Base-by-base conservation (phyloP, 2,113 vertebrate genomes). In the Melanocharis versteri region DNA sequence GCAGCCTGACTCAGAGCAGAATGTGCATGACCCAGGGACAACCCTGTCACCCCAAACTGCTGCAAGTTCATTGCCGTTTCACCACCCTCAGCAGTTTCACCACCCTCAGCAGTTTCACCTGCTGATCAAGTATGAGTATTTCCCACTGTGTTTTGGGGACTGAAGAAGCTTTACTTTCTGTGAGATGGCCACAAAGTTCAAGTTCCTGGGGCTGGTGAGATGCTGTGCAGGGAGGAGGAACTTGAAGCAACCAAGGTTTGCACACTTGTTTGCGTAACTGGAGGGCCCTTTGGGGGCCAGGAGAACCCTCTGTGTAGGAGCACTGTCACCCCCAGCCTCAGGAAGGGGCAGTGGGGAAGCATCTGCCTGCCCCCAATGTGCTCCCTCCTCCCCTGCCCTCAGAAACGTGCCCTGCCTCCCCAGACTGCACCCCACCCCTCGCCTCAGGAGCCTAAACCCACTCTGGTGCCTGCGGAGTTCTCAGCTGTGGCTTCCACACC, bases 401-500 rank as follows among this genome's bases (percentile, higher is more conserved):
- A 16, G 23, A 89, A 87, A 79, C 56, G 37, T 39, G n/a, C 65
- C 18, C 28, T 72, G 47, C 27, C 51, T 66, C 80, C 37, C 31
- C 21, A 44, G 45, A 66, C 57, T 57, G 57, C 60, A 70, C 13
- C 33, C 33, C 42, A 65, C 40, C 21, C 60, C 30, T 51, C 0
- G 0, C 23, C 30, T 56, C 4, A 5, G 50, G 35, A 64, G 26
- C 65, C 10, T 3, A 56, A 83, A 70, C 22, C 13, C 3, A 1
- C 65, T 50, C 23, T 3, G 12, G 19, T 4, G 14, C 35, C 58
- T 48, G 31, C 0, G 0, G 19, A 8, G 17, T 40, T 70, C 44
- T 57, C 57, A 11, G 57, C 71, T 53, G 47, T 0, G 0, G 31
- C 28, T 78, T 73, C 62, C 37, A 13, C 45, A 65, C 22, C 12